A percentile compares a stretch with the other conserved stretches of the same genome.
Evolutionary conservation across 2,797 vertebrate genomes (phyloP).

Genomic region (Periophthalmus magnuspinnatus): DNA sequence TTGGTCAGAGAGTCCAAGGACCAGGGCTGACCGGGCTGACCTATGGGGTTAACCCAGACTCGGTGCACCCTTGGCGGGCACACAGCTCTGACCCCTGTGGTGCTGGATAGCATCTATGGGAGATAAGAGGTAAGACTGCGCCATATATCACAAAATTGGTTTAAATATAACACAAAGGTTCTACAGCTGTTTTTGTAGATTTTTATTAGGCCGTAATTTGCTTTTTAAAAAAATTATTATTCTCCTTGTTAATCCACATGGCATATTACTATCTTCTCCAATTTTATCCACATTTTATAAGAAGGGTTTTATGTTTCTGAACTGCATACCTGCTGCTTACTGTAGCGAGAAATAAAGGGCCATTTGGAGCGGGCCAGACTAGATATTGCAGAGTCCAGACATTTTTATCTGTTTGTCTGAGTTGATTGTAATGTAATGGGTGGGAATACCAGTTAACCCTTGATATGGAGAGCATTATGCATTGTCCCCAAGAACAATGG

Average conservation of each 20-base stretch:
- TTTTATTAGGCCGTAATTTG: no score
- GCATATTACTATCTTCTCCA: no score
- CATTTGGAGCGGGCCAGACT: constrained; percentile 38
- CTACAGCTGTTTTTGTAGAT: no score
- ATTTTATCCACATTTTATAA: no score
- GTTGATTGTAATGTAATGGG: background rate
- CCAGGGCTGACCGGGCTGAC: constrained; percentile 58
- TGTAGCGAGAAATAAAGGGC: constrained; percentile 65
- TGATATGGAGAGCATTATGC: background rate
- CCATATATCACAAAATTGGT: no score
- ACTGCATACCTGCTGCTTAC: constrained; percentile 63
- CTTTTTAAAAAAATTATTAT: no score
- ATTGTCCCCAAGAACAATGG: constrained; percentile 9
- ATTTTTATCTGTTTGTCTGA: constrained; percentile 20
- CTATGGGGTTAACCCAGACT: constrained; percentile 62
- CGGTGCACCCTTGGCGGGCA: constrained; percentile 52
- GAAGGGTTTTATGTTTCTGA: constrained; percentile 43
- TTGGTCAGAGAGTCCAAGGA: constrained; percentile 52
- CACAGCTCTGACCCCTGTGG: constrained; percentile 64
- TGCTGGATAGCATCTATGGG: constrained; percentile 46
- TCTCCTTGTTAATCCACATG: no score
- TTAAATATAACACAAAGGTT: no score
- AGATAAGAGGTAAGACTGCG: constrained; percentile 59
- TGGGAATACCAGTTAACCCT: background rate
- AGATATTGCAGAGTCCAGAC: constrained; percentile 23